Evolutionary conservation across 64 coral and sea anemone genomes (phyloP), one percentile per base, ranked within the genome.

Genomic region (Orbicella faveolata): DNA sequence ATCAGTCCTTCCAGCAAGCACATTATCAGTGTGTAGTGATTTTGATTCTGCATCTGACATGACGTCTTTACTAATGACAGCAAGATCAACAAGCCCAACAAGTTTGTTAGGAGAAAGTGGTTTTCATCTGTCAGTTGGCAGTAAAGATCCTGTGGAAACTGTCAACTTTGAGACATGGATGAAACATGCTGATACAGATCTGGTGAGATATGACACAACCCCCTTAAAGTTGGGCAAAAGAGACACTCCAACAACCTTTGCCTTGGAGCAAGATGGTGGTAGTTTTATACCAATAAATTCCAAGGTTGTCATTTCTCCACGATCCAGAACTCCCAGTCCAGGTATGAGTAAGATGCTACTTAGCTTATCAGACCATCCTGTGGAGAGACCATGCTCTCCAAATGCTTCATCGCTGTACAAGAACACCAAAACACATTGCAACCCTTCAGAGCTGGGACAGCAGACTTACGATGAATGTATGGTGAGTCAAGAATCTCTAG

Each of bases 371-470:
- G 61, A 78, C 74, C 73, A 88, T 66, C 10, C 73, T 15, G 20
- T 67, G 6, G 87, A 88, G 4, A 44, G 87, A 41, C 73, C 75
- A 51, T 88, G 87, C 26, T 75, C 73, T 20, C 52, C 87, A 25
- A 78, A 87, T 92, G 90, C 90, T 54, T 87, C 83, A 12, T 66
- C 90, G 10, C 63, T 92, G 30, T 92, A 92, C 63, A 79, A n/a
- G 34, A 87, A 73, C 75, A 79, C 73, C 20, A 59, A 34, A 25
- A 78, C 73, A 77, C 83, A 92, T 76, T 92, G 86, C 59, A 92
- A 92, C 63, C 90, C 90, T 39, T 92, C 90, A 11, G 83, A 65
- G 11, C 86, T 82, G 20, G 90, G 90, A 80, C 83, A 92, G 21
- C 83, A 73, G 30, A 79, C 87, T 14, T 66, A 88, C 39, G 73